Conservation (phyloP, 2,888 invertebrate genomes). For the Catonia carolina region DNA sequence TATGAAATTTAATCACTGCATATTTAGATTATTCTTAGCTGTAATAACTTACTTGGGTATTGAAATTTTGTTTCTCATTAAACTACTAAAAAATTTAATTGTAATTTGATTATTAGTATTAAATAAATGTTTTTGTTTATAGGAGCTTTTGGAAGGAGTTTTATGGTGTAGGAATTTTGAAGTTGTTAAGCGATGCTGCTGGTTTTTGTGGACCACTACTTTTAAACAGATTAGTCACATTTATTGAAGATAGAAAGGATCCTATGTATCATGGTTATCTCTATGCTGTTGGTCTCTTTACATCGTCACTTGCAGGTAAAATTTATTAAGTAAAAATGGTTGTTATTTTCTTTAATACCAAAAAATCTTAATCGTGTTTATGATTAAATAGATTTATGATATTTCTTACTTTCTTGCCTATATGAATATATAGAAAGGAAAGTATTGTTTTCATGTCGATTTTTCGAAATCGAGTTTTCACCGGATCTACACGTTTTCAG, state of each 20-base stretch:
- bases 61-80: too few relatives aligned
- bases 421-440: too few relatives aligned
- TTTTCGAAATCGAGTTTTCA: too few relatives aligned
- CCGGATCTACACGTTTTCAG: too few relatives aligned
- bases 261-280: conserved; percentile 56
- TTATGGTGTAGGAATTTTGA: conserved; percentile 75
- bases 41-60: too few relatives aligned
- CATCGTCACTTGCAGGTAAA: conserved; percentile 61
- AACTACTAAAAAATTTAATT: too few relatives aligned
- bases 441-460: too few relatives aligned
- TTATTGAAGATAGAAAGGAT: conserved; percentile 65
- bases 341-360: too few relatives aligned
- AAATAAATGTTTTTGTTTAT: conserved; percentile 54
- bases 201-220: conserved; percentile 87
- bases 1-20: too few relatives aligned
- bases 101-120: too few relatives aligned
- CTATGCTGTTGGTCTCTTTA: conserved; percentile 60
- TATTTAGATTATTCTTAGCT: too few relatives aligned
- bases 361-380: not conserved
- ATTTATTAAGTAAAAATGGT: conserved; percentile 29
- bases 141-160: conserved; percentile 72
- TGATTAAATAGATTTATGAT: not conserved
- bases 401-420: too few relatives aligned
- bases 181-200: conserved; percentile 72
- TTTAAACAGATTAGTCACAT: conserved; percentile 71